Base-by-base conservation (phyloP, 92 coral and sea anemone genomes). In the Epizoanthus ramosus region DNA sequence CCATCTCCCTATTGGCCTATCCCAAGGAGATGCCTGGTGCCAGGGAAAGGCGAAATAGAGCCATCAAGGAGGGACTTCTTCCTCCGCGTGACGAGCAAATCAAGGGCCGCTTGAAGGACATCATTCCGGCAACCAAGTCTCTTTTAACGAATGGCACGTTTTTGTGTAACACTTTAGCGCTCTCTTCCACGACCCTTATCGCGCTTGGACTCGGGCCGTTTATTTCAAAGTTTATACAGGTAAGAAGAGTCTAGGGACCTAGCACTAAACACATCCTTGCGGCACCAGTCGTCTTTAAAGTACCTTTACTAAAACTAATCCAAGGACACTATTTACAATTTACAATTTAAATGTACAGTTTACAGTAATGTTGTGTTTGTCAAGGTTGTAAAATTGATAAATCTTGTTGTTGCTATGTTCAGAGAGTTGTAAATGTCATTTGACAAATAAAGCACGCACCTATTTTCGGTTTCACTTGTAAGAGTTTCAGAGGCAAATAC, bases 1-100 rank as follows among this genome's bases (percentile, higher is more conserved):
- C 99, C 3, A 73, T 97, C 54, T 92, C 96, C 41, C 88, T 97
- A 63, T 98, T 97, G 43, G 99, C 98, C 50, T 97, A 94, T 87
- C 98, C 98, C 10, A 91, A 85, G 85, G 99, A 97, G 88, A 97
- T 97, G 99, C 99, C 99, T 21, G 99, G 99, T 9, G 98, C 99
- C 43, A 88, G 87, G 65, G 98, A 97, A 82, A 88, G 85, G 56
- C 89, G 99, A 73, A 79, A 85, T 31, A 82, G 88, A 4, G 98
- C 98, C 4, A 97, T 91, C 70, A 94, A 90, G 71, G 94, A 92
- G 21, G 98, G 98, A 45, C 97, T 97, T 33, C 90, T 93, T 23
- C 98, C 98, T 1, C 90, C 98, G 16, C 88, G 93, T 21, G 98
- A 93, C 58, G 98, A 93, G 6, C 92, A 91, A 85, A 93, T 93